Evolutionary conservation across 2,888 invertebrate genomes (phyloP).

Genomic region (Macrosoma leucophasiata): DNA sequence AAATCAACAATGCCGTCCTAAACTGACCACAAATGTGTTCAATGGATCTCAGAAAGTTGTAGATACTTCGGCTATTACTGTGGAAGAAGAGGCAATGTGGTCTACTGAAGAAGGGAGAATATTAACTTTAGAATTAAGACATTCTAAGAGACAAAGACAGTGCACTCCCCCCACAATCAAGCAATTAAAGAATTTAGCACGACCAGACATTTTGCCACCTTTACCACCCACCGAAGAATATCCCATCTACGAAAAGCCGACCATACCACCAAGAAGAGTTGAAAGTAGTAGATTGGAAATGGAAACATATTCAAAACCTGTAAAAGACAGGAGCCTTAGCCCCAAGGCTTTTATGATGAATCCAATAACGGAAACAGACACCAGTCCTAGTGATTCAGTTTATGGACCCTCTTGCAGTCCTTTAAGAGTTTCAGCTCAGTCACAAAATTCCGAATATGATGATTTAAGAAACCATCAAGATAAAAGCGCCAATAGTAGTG

Average conservation of each 20-base stretch:
- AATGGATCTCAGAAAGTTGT: conserved; percentile 47
- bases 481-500: conserved; percentile 35
- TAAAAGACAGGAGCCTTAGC: conserved; percentile 78
- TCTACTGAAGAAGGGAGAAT: conserved; percentile 76
- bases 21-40: conserved; percentile 42
- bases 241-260: conserved; percentile 77
- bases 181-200: conserved; percentile 64
- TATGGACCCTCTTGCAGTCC: conserved; percentile 51
- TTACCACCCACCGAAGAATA: conserved; percentile 70
- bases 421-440: conserved; percentile 70
- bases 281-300: conserved; percentile 44
- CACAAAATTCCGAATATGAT: conserved; percentile 70
- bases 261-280: conserved; percentile 71
- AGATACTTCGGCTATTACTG: conserved; percentile 41
- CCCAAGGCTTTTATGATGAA: conserved; percentile 51
- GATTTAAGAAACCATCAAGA: conserved; percentile 27
- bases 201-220: conserved; percentile 82
- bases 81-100: conserved; percentile 55
- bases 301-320: conserved; percentile 79
- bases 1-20: conserved; percentile 58
- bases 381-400: conserved; percentile 41
- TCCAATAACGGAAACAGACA: conserved; percentile 34
- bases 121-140: conserved; percentile 82
- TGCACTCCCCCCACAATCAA: conserved; percentile 69
- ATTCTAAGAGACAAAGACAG: conserved; percentile 83